Percentiles rank a stretch among this genome's conserved stretches.
phyloP scores from a whole-genome alignment of 2,888 invertebrate genomes.

The Endomychus coccineus region DNA sequence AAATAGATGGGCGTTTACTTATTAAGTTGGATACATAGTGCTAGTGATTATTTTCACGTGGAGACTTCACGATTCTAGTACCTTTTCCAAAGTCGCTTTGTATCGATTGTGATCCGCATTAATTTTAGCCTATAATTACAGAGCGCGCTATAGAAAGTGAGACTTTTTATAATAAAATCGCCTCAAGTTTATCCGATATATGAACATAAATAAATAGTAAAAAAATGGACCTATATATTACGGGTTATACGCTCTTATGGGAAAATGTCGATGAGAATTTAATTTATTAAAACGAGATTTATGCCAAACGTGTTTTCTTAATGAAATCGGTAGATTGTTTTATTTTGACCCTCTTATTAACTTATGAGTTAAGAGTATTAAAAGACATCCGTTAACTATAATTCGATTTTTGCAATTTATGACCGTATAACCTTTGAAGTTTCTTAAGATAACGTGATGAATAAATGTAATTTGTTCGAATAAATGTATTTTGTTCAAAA shows the following conservation, averaged over 20 bases:
- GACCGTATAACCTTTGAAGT: too few relatives aligned
- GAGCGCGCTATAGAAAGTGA: constrained; percentile 37
- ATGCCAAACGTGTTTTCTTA: constrained; percentile 35
- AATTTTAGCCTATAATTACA: constrained; percentile 37
- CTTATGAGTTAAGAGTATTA: constrained; percentile 11
- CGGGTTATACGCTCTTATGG: constrained; percentile 31
- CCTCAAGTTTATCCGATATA: constrained; percentile 31
- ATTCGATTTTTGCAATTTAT: constrained; percentile 9
- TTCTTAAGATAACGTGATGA: too few relatives aligned
- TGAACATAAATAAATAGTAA: constrained; percentile 38
- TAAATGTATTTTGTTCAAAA: too few relatives aligned
- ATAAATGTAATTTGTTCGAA: too few relatives aligned
- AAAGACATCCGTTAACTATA: constrained; percentile 10
- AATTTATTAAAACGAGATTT: constrained; percentile 38
- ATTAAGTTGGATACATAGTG: constrained; percentile 36
- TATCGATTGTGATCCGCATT: constrained; percentile 34
- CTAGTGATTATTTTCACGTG: constrained; percentile 22
- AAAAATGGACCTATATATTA: constrained; percentile 39
- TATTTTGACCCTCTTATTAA: constrained; percentile 24
- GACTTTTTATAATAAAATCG: constrained; percentile 38
- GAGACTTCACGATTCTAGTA: constrained; percentile 18
- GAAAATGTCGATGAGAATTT: constrained; percentile 35
- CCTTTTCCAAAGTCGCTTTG: constrained; percentile 17
- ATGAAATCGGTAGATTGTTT: constrained; percentile 30
- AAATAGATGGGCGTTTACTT: constrained; percentile 42